These are phyloP conservation scores for Psilopsiagon aymara DNA, from an alignment of 2,113 vertebrate genomes.

Conservation along the genomic window DNA sequence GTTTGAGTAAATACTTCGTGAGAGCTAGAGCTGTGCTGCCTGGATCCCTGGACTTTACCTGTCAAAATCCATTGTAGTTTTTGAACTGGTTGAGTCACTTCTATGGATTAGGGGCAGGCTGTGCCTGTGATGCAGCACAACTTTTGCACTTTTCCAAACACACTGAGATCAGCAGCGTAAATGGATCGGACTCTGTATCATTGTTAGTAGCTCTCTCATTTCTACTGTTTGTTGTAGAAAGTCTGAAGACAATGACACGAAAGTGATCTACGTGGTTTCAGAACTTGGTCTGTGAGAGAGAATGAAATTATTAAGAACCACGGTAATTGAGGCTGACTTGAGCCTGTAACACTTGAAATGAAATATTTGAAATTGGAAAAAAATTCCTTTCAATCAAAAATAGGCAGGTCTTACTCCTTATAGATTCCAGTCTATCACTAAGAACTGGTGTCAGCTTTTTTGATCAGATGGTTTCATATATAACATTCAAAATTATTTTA, in stretches of 20 bases:
- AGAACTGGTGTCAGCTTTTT: not conserved
- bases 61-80: not conserved
- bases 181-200: not conserved
- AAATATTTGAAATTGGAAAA: not conserved
- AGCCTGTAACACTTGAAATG: not conserved
- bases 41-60: not conserved
- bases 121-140: not conserved
- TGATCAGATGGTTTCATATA: not conserved
- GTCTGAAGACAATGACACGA: not conserved
- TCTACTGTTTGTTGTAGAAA: not conserved
- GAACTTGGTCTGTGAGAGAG: not conserved
- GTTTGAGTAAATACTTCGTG: not conserved
- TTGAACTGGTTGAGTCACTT: not conserved
- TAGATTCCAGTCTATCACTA: not conserved
- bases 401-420: not conserved
- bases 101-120: not conserved
- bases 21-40: not conserved
- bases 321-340: not conserved
- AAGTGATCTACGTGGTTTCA: not conserved
- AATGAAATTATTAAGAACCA: not conserved
- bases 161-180: not conserved
- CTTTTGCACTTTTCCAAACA: not conserved
- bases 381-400: not conserved
- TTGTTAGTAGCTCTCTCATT: not conserved
- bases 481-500: not conserved